Conservation (phyloP, 2,888 invertebrate genomes). For the Alitta virens region DNA sequence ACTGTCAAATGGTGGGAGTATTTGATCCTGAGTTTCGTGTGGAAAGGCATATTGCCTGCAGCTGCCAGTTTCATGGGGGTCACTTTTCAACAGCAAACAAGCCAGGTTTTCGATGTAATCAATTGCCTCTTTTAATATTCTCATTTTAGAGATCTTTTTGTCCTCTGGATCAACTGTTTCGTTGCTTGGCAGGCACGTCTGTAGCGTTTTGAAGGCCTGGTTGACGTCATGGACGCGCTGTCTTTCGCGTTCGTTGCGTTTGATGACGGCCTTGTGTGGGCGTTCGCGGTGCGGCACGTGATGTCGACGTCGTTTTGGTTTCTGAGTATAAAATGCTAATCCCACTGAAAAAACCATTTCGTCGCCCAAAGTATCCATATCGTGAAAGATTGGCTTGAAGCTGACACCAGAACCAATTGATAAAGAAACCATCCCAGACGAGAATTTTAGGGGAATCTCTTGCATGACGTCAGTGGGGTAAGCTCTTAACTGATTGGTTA, state of each 20-base stretch:
- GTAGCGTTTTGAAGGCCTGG: background rate
- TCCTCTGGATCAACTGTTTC: background rate
- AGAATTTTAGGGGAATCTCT: no score
- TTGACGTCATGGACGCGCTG: constrained; percentile 1
- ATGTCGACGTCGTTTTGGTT: background rate
- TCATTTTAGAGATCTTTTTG: background rate
- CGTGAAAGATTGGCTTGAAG: no score
- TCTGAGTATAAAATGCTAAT: background rate
- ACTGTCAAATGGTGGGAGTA: no score
- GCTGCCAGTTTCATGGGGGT: background rate
- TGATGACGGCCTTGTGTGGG: background rate
- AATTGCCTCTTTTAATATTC: background rate
- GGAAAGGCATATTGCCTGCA: no score
- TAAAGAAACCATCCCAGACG: no score
- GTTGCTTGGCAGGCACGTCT: background rate
- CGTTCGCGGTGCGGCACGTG: background rate
- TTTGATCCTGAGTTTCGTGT: no score
- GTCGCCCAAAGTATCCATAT: no score
- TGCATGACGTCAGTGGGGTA: no score
- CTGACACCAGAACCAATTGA: no score
- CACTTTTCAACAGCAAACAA: background rate
- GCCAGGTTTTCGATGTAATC: background rate
- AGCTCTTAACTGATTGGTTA: no score
- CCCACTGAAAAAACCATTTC: no score
- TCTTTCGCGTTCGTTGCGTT: background rate